These are phyloP conservation scores for Xanthorhoe spadicearia DNA, from an alignment of 2,888 invertebrate species.

Conservation along the genomic window DNA sequence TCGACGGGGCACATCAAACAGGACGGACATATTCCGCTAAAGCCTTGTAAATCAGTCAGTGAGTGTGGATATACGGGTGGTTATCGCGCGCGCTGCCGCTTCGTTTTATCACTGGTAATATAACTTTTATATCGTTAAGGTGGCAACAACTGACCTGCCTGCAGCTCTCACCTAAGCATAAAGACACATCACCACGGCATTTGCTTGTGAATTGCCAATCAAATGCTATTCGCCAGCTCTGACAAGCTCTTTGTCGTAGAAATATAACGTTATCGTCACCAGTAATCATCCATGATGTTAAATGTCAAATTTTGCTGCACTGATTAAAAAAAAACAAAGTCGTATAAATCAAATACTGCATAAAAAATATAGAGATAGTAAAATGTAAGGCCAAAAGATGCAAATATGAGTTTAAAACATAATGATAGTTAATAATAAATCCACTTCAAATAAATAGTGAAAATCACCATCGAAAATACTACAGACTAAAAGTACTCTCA, in stretches of 20 bases:
- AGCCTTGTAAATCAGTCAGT: conserved; percentile 73
- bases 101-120: conserved; percentile 28
- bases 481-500: conserved; percentile 14
- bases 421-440: not conserved
- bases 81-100: conserved; percentile 40
- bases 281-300: too few species aligned
- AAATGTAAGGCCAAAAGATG: not conserved
- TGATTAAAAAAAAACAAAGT: too few species aligned
- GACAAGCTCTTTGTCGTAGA: not conserved
- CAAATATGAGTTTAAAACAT: not conserved
- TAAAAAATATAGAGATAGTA: not conserved
- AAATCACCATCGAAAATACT: conserved; percentile 6
- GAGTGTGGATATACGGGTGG: conserved; percentile 58
- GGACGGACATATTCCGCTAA: conserved; percentile 63
- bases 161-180: not conserved
- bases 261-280: too few species aligned
- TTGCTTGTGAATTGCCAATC: not conserved
- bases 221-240: not conserved
- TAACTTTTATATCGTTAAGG: conserved; percentile 26
- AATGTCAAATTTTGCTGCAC: too few species aligned
- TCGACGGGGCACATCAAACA: conserved; percentile 58
- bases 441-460: not conserved
- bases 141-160: not conserved
- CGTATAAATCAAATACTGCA: not conserved
- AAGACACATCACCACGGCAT: not conserved